Conservation (phyloP, 2,797 vertebrate genomes). For the Cephalopachus bancanus region DNA sequence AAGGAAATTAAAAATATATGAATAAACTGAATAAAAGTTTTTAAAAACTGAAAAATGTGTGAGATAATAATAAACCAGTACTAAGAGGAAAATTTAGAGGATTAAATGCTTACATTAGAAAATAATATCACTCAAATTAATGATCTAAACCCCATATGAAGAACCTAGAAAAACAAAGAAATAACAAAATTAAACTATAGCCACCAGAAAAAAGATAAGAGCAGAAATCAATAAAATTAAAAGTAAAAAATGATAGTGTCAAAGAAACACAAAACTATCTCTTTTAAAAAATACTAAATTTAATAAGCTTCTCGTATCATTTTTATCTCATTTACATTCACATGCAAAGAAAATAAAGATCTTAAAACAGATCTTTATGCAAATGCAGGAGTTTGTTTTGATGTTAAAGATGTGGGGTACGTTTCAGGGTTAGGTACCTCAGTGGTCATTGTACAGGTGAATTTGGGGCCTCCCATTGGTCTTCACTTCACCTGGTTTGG, state of each 20-base stretch:
- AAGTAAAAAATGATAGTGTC: not conserved
- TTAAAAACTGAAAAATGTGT: not conserved
- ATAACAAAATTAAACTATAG: not conserved
- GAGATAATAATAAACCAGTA: not conserved
- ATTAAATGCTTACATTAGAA: not conserved
- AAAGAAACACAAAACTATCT: not conserved
- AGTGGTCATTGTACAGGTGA: no score
- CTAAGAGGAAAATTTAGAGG: not conserved
- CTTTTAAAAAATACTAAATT: not conserved
- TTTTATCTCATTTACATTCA: no score
- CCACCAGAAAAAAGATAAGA: not conserved
- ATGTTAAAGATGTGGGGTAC: no score
- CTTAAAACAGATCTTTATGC: no score
- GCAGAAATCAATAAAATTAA: no score
- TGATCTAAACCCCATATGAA: not conserved
- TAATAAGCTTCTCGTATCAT: not conserved
- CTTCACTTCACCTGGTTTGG: no score
- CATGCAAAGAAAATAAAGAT: no score
- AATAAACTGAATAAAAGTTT: not conserved
- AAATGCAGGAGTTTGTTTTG: no score
- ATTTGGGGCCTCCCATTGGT: no score
- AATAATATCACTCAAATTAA: not conserved
- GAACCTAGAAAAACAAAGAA: not conserved
- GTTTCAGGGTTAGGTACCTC: no score
- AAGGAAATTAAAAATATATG: not conserved